phyloP scores from a whole-genome alignment of 2,113 vertebrate species.

The Sebastes fasciatus region DNA sequence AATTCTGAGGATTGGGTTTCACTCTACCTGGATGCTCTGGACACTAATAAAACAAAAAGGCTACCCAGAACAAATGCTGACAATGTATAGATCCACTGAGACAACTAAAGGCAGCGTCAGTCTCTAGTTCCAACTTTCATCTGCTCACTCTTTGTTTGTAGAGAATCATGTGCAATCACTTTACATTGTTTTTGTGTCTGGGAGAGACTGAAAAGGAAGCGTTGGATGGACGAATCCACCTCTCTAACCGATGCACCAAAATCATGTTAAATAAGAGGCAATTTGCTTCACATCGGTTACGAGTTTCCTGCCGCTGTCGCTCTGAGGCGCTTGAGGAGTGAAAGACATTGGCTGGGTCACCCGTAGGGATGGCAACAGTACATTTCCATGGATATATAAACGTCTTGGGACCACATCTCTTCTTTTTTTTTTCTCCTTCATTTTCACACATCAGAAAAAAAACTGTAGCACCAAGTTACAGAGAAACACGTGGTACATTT shows the following conservation, averaged over 20 bases:
- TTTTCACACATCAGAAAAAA: conserved; percentile 19
- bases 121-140: background rate
- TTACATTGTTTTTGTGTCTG: conserved; percentile 4
- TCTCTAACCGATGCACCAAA: conserved; percentile 27
- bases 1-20: background rate
- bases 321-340: conserved; percentile 19
- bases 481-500: conserved; percentile 11
- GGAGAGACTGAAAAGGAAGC: conserved; percentile 1
- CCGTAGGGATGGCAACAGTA: background rate
- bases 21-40: background rate
- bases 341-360: background rate
- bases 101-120: background rate
- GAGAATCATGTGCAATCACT: conserved; percentile 2
- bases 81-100: conserved; percentile 25
- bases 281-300: conserved; percentile 4
- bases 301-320: conserved; percentile 3
- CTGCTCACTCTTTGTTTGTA: background rate
- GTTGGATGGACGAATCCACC: background rate
- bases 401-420: conserved; percentile 22
- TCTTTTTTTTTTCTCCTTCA: background rate
- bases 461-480: conserved; percentile 33
- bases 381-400: conserved; percentile 31
- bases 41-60: conserved; percentile 23
- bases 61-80: background rate
- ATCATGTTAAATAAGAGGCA: conserved; percentile 11